Percentiles rank a stretch among this genome's conserved stretches.
Conservation (phyloP, 2,888 invertebrate genomes). For the Drosophila anomelani region DNA sequence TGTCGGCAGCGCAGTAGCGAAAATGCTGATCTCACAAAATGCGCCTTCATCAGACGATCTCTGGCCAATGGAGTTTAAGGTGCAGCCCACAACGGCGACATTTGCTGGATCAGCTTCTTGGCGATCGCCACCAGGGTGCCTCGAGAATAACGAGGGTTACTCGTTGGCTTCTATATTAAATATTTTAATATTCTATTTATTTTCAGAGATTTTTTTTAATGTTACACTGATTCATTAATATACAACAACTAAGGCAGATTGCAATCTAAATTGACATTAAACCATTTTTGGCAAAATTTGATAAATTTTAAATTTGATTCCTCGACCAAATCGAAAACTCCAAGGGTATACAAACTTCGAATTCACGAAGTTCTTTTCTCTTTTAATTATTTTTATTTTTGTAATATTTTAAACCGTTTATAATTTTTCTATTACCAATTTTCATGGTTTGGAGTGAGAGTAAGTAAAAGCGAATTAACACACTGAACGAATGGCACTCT, state of each 20-base stretch:
- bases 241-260: no score
- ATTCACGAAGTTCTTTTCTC: neutral
- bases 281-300: no score
- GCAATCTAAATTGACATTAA: no score
- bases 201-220: no score
- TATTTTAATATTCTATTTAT: no score
- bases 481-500: neutral
- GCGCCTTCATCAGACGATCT: neutral
- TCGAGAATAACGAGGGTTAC: neutral
- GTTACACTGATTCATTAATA: no score
- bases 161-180: neutral
- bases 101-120: neutral
- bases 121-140: neutral
- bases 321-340: rapidly evolving
- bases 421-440: no score
- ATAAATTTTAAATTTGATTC: no score
- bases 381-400: neutral
- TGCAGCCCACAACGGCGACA: neutral
- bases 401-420: neutral
- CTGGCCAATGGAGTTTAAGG: neutral
- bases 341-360: neutral
- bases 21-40: neutral
- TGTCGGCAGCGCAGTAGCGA: neutral
- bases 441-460: neutral
- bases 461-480: neutral